Evolutionary conservation across 2,113 vertebrate genomes (phyloP).

Genomic region (Zingel zingel): DNA sequence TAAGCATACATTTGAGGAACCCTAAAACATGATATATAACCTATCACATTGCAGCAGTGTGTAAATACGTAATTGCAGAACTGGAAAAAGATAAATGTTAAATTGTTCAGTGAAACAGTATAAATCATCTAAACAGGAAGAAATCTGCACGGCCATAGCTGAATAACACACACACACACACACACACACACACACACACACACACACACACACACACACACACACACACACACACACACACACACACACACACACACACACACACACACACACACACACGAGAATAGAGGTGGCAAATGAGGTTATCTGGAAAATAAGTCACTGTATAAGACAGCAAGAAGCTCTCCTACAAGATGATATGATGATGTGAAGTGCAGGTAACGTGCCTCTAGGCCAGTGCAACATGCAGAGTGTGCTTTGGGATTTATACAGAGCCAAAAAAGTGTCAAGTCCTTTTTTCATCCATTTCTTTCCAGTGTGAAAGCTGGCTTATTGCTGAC

Average conservation of each 20-base stretch:
- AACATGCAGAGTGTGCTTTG: constrained; percentile 13
- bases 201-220: background rate
- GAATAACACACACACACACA: background rate
- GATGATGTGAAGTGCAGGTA: constrained; percentile 37
- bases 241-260: too few species aligned
- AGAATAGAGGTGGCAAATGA: constrained; percentile 55
- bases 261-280: too few species aligned
- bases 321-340: constrained; percentile 43
- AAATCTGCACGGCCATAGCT: background rate
- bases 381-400: background rate
- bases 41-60: background rate
- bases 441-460: constrained; percentile 10
- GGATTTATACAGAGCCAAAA: constrained; percentile 9
- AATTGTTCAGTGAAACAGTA: background rate
- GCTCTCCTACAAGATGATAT: constrained; percentile 33
- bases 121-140: background rate
- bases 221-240: background rate
- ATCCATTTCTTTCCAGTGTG: constrained; percentile 1
- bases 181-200: background rate
- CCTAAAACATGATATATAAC: background rate
- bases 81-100: background rate
- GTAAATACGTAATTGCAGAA: background rate
- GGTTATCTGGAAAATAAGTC: constrained; percentile 56
- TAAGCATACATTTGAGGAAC: background rate
- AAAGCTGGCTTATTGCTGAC: constrained; percentile 29